Percentiles rank a stretch among this genome's conserved stretches.
Evolutionary conservation across 2,888 invertebrate species (phyloP).

Genomic region (Chydorus sphaericus): DNA sequence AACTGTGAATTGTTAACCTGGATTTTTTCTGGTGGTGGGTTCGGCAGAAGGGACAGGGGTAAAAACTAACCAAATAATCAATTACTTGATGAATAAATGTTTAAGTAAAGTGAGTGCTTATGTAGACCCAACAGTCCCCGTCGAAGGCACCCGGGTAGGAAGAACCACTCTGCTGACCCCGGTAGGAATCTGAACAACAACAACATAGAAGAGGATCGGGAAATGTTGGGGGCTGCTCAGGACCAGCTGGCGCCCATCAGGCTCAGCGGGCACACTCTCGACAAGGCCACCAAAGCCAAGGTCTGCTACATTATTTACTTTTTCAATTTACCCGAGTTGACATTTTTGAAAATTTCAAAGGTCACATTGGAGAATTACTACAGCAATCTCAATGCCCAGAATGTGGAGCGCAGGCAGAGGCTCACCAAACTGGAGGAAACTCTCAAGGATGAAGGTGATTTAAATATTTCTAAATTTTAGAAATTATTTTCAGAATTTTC

Average conservation of each 20-base stretch:
- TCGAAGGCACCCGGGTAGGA: not conserved
- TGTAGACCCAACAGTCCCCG: conserved; percentile 11
- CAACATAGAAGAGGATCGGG: not conserved
- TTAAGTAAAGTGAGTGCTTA: no score
- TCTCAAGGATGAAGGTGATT: conserved; percentile 74
- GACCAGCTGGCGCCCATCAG: conserved; percentile 41
- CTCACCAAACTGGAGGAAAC: conserved; percentile 89
- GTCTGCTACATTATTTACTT: not conserved
- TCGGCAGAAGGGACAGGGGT: conserved; percentile 4
- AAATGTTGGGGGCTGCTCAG: conserved; percentile 13
- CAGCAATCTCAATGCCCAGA: conserved; percentile 92
- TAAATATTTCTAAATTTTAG: no score
- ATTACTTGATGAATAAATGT: no score
- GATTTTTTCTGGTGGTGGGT: conserved; percentile 11
- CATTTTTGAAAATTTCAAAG: not conserved
- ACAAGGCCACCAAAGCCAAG: conserved; percentile 98
- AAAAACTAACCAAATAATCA: no score
- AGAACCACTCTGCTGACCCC: not conserved
- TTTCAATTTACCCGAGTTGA: not conserved
- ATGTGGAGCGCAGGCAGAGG: conserved; percentile 91
- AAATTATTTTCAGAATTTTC: no score
- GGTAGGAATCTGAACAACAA: not conserved
- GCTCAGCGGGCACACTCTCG: conserved; percentile 92
- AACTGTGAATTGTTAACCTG: no score
- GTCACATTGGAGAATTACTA: conserved; percentile 97